Evolutionary conservation across 2,888 invertebrate species (phyloP).

Genomic region (Andrena haemorrhoa): DNA sequence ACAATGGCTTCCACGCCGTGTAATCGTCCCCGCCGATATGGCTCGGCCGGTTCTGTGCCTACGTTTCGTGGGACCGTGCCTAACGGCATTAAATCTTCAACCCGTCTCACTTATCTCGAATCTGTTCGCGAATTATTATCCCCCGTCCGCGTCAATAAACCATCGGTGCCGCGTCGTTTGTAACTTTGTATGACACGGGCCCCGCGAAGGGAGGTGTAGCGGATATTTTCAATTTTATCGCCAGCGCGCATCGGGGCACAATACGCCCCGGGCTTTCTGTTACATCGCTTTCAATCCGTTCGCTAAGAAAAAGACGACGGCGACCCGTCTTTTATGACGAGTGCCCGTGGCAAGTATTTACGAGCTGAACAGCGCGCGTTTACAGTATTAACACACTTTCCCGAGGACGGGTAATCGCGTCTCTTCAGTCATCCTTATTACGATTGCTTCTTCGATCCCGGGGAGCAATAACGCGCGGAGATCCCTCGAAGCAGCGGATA

Average conservation of each 20-base stretch:
- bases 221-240: conserved; percentile 40
- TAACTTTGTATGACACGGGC: conserved; percentile 29
- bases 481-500: no score
- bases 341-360: not conserved
- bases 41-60: conserved; percentile 50
- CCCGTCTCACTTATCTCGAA: conserved; percentile 56
- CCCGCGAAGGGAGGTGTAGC: not conserved
- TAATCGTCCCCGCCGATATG: conserved; percentile 70
- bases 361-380: no score
- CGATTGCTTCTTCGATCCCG: no score
- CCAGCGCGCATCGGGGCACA: not conserved
- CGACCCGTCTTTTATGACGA: not conserved
- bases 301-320: not conserved
- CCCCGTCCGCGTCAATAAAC: conserved; percentile 48
- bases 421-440: no score
- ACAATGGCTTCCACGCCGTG: conserved; percentile 79
- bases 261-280: not conserved
- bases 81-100: conserved; percentile 68
- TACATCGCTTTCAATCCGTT: not conserved
- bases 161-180: conserved; percentile 39
- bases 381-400: no score
- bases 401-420: no score
- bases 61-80: conserved; percentile 63
- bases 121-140: conserved; percentile 58
- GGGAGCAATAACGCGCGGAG: no score